These are phyloP conservation scores for Gonioctena quinquepunctata DNA, from an alignment of 1,140 invertebrate genomes.

Conservation along the genomic window DNA sequence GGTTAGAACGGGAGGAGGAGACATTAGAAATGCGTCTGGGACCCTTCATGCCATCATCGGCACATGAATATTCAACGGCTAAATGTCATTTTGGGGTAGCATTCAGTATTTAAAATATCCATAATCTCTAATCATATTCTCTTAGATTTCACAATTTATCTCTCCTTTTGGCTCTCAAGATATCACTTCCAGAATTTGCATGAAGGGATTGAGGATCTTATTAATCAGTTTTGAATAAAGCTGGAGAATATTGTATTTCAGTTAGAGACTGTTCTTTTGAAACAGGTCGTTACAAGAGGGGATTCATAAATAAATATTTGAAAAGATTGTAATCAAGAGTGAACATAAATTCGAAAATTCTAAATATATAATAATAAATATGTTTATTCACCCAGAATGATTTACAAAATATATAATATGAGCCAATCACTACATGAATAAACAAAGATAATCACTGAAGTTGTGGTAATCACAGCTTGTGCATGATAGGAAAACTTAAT, in stretches of 20 bases:
- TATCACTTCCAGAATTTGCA: slow-evolving; percentile 20
- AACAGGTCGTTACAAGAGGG: slow-evolving; percentile 34
- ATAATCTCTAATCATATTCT: slow-evolving; percentile 26
- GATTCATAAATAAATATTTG: too few species aligned
- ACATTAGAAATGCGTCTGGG: slow-evolving; percentile 16
- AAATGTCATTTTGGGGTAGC: slow-evolving; percentile 21
- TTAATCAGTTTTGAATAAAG: background rate
- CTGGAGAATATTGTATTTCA: background rate
- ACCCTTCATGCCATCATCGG: slow-evolving; percentile 22
- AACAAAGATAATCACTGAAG: too few species aligned
- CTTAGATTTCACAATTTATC: slow-evolving; percentile 16
- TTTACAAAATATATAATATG: too few species aligned
- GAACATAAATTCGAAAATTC: too few species aligned
- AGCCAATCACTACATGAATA: too few species aligned
- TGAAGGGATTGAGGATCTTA: slow-evolving; percentile 15
- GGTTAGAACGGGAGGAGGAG: background rate
- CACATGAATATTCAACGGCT: slow-evolving; percentile 21
- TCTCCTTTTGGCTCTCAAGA: slow-evolving; percentile 17
- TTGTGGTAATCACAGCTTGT: too few species aligned
- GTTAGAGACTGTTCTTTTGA: background rate
- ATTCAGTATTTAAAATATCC: slow-evolving; percentile 26
- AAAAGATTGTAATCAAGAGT: too few species aligned
- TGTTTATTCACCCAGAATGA: too few species aligned
- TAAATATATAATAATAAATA: too few species aligned
- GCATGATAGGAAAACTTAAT: too few species aligned